These are phyloP conservation scores for Trachurus trachurus DNA, from an alignment of 2,797 vertebrate species.

Conservation along the genomic window DNA sequence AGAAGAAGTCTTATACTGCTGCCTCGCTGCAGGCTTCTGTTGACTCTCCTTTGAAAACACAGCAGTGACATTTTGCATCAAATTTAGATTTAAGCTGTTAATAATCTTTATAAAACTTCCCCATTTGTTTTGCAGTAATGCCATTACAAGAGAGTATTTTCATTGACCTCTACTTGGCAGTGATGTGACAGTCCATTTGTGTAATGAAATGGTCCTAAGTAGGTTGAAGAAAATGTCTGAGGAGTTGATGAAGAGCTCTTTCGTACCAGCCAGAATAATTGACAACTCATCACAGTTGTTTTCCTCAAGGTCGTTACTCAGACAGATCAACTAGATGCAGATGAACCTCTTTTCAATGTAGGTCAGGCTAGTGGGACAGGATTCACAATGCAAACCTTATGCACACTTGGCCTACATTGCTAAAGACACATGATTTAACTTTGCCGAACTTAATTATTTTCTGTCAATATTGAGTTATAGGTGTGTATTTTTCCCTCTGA, in stretches of 20 bases:
- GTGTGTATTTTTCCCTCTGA: conserved; percentile 8
- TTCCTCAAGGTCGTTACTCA: conserved; percentile 41
- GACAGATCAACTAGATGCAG: conserved; percentile 31
- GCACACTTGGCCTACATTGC: background rate
- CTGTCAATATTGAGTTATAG: conserved; percentile 12
- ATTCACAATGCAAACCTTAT: conserved; percentile 36
- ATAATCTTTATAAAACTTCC: background rate
- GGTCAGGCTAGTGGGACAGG: conserved; percentile 10
- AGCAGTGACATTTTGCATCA: conserved; percentile 31
- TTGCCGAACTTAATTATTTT: conserved; percentile 1
- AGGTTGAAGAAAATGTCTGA: conserved; percentile 42
- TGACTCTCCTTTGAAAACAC: conserved; percentile 39
- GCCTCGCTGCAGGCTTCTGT: conserved; percentile 19
- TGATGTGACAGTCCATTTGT: conserved; percentile 51
- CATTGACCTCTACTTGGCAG: conserved; percentile 41
- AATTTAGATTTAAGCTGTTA: conserved; percentile 32
- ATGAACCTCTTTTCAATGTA: conserved; percentile 23
- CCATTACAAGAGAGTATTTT: conserved; percentile 24
- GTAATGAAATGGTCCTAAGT: conserved; percentile 48
- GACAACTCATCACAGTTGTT: conserved; percentile 41
- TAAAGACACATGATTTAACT: conserved; percentile 4
- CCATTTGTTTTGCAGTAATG: conserved; percentile 46
- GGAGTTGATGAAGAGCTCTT: conserved; percentile 53
- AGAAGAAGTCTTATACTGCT: conserved; percentile 52
- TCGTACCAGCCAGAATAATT: conserved; percentile 57